Evolutionary conservation across 2,113 vertebrate genomes (phyloP).

Genomic region (Galeopterus variegatus): DNA sequence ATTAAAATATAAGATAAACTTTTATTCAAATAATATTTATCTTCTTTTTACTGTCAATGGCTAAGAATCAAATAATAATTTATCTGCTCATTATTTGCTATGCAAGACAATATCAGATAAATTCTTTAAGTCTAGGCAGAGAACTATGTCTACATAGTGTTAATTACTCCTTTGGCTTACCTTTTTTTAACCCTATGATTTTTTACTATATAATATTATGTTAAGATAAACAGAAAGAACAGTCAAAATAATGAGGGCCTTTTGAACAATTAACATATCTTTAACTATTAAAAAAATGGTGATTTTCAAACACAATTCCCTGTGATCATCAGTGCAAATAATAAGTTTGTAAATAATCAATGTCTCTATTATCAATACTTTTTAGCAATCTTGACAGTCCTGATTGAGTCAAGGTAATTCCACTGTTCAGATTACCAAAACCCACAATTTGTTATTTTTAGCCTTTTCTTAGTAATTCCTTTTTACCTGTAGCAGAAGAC

Average conservation of each 20-base stretch:
- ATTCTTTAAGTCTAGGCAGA: background rate
- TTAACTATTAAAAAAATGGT: background rate
- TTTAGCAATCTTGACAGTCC: background rate
- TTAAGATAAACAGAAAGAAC: background rate
- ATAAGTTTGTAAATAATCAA: background rate
- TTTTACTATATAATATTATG: background rate
- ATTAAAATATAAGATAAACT: background rate
- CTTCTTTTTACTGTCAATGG: too few relatives aligned
- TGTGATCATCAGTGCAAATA: background rate
- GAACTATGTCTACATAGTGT: background rate
- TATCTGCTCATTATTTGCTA: background rate
- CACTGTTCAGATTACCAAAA: background rate
- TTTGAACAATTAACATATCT: background rate
- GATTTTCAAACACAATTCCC: background rate
- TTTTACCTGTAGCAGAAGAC: background rate
- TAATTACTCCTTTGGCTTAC: background rate
- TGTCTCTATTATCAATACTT: background rate
- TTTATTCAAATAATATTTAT: background rate
- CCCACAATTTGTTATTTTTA: background rate
- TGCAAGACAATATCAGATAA: background rate
- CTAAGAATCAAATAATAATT: background rate
- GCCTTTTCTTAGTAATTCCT: background rate
- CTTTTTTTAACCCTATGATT: background rate
- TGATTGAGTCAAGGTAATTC: background rate
- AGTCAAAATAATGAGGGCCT: background rate